Percentiles rank a stretch among this genome's conserved stretches.
Evolutionary conservation across 2,113 vertebrate genomes (phyloP).

Genomic region (Centropus bengalensis): DNA sequence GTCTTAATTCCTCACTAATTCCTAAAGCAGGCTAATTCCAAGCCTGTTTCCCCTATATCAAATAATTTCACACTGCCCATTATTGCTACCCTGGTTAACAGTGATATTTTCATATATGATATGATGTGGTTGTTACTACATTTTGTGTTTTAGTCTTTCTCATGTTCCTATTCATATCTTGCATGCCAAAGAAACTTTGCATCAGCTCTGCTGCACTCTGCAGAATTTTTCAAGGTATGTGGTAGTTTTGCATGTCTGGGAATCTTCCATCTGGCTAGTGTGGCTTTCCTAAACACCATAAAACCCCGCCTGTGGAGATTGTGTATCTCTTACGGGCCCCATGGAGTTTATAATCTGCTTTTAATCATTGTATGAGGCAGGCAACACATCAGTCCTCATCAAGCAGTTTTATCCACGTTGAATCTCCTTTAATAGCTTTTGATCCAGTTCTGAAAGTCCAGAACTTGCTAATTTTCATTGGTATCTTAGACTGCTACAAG

Average conservation of each 20-base stretch:
- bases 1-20: constrained; percentile 46
- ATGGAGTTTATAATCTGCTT: constrained; percentile 50
- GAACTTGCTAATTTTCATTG: background rate
- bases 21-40: constrained; percentile 37
- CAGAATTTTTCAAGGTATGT: constrained; percentile 38
- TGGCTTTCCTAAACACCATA: constrained; percentile 50
- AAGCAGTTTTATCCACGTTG: constrained; percentile 6
- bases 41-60: background rate
- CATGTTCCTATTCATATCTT: background rate
- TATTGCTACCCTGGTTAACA: background rate
- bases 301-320: constrained; percentile 39
- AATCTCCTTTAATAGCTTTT: constrained; percentile 1
- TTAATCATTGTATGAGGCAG: constrained; percentile 45
- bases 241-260: constrained; percentile 51
- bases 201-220: background rate
- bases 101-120: background rate
- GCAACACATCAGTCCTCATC: constrained; percentile 5
- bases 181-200: constrained; percentile 38
- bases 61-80: background rate
- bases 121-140: background rate
- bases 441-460: constrained; percentile 11
- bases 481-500: background rate
- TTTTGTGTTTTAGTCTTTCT: constrained; percentile 33
- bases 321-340: constrained; percentile 34
- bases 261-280: constrained; percentile 36